phyloP scores from a whole-genome alignment of 2,113 vertebrate genomes.

The Girardinichthys multiradiatus region DNA sequence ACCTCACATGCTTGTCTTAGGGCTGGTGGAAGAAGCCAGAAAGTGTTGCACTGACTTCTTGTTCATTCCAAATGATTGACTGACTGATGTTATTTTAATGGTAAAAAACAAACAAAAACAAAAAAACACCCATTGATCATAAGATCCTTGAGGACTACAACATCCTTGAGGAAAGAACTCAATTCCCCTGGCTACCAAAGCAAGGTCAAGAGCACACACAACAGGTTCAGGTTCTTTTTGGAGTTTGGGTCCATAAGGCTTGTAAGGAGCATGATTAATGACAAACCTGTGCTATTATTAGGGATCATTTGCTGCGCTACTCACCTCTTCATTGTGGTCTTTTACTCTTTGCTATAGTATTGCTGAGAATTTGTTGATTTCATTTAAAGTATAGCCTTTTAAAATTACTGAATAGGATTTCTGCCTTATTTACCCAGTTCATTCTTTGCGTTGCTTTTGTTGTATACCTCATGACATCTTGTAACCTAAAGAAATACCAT shows the following conservation, averaged over 20 bases:
- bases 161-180: conserved; percentile 33
- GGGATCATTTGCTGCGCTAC: conserved; percentile 59
- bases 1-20: conserved; percentile 4
- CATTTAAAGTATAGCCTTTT: not conserved
- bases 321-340: conserved; percentile 33
- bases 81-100: not conserved
- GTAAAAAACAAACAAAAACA: conserved; percentile 2
- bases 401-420: too few relatives aligned
- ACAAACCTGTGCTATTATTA: conserved; percentile 55
- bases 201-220: conserved; percentile 64
- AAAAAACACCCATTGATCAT: conserved; percentile 15
- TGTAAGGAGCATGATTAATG: conserved; percentile 64
- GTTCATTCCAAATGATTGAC: not conserved
- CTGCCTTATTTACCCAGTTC: not conserved
- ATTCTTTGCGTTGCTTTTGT: not conserved
- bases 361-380: conserved; percentile 18
- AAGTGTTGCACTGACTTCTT: not conserved
- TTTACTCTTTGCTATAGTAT: conserved; percentile 27
- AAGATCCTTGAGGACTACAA: not conserved
- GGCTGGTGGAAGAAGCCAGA: not conserved
- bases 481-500: not conserved
- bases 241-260: conserved; percentile 55
- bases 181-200: conserved; percentile 22
- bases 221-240: conserved; percentile 49
- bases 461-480: not conserved